Evolutionary conservation across 35 echinoderm and acorn worm species (phyloP).

Genomic region (Holothuria glaberrima): DNA sequence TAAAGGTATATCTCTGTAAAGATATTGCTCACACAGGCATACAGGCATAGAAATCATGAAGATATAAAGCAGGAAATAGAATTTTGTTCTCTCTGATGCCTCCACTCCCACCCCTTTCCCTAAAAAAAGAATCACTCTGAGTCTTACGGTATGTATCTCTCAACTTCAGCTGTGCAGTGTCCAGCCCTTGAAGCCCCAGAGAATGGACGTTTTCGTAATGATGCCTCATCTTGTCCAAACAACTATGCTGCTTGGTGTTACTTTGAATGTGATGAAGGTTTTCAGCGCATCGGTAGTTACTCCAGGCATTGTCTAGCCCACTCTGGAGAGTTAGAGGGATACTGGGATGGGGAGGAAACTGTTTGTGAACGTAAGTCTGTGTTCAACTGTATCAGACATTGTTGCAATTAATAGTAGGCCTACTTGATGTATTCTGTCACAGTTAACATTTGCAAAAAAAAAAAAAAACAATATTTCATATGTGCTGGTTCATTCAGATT

Average conservation of each 20-base stretch:
- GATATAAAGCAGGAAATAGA: not conserved
- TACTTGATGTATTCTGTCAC: too few relatives aligned
- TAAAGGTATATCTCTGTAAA: not conserved
- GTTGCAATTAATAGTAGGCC: too few relatives aligned
- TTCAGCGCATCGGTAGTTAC: slow-evolving; percentile 41
- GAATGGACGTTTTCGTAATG: slow-evolving; percentile 27
- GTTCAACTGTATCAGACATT: too few relatives aligned
- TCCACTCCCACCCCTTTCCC: not conserved
- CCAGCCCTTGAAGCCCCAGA: not conserved
- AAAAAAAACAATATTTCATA: too few relatives aligned
- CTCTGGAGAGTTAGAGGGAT: not conserved
- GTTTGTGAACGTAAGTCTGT: slow-evolving; percentile 33
- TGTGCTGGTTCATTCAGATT: too few relatives aligned
- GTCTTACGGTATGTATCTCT: not conserved
- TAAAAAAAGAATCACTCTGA: not conserved
- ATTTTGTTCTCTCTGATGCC: too few relatives aligned
- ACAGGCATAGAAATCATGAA: not conserved
- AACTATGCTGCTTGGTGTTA: slow-evolving; percentile 59
- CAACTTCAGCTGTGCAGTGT: slow-evolving; percentile 13
- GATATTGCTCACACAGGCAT: not conserved
- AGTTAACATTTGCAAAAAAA: too few relatives aligned
- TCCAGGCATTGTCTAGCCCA: slow-evolving; percentile 49
- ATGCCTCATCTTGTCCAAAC: slow-evolving; percentile 12
- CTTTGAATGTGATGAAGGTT: slow-evolving; percentile 55
- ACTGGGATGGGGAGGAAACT: slow-evolving; percentile 53